Evolutionary conservation across 2,797 vertebrate species (phyloP), one percentile per base, ranked within the genome.

Genomic region (Myotis myotis): DNA sequence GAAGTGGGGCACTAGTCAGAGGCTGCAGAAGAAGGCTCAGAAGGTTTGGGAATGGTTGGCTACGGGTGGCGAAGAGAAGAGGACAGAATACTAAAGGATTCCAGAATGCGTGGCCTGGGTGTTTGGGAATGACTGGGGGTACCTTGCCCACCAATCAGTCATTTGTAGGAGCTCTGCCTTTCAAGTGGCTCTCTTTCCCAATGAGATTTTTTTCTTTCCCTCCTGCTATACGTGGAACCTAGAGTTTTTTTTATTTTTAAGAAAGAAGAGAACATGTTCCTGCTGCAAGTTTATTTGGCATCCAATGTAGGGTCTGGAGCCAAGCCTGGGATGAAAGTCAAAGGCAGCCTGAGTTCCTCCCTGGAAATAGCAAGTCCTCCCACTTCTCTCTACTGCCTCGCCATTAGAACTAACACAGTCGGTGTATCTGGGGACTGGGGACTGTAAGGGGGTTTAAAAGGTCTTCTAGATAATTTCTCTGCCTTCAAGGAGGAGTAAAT

Each of bases 271-370:
- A 1, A 6, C 53, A 66, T 47, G 95, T 97, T 97, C 89, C 92
- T 94, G 90, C 49, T 96, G 22, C 55, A 94, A 71, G 44, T 93
- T 95, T 96, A 82, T 96, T 97, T 96, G 96, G 89, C 75, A 88
- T 0, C 10, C 89, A 93, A 25, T 1, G 0, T 23, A 93, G 23
- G 78, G 44, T 95, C 95, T 64, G 82, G 72, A 25, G 33, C 38
- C 89, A 97, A 96, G 91, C 71, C 88, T 28, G 78, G 96, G 72
- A 86, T 86, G 89, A 87, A 95, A 89, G 23, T 91, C 91, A 93
- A 91, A 97, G 86, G 66, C 44, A 80, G 15, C 64, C 19, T 44
- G 20, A 53, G 66, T 23, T 10, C 36, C 66, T 23, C 17, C 11
- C 22, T 80, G 2, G 0, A 60, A 62, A 57, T 36, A 36, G 17